Evolutionary conservation across 1,140 invertebrate genomes (phyloP).

Genomic region (Globodera rostochiensis): DNA sequence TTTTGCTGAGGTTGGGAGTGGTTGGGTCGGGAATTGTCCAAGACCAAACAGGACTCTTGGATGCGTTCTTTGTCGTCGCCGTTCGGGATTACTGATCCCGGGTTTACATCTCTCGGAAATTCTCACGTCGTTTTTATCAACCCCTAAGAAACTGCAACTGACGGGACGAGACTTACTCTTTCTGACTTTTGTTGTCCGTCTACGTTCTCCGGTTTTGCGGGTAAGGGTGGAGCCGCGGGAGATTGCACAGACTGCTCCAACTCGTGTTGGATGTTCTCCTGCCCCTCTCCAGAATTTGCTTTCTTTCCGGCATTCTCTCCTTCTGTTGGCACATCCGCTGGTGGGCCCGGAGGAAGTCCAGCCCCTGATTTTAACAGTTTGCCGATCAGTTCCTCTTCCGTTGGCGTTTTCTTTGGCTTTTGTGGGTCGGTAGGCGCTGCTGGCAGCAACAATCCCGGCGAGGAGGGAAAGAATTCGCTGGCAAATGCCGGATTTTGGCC

Average conservation of each 20-base stretch:
- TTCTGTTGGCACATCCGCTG: background rate
- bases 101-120: too few relatives aligned
- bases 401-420: background rate
- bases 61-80: too few relatives aligned
- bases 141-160: too few relatives aligned
- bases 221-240: too few relatives aligned
- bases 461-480: background rate
- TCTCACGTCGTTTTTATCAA: too few relatives aligned
- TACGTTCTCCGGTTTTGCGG: background rate
- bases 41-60: too few relatives aligned
- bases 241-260: too few relatives aligned
- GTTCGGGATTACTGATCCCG: too few relatives aligned
- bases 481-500: background rate
- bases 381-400: background rate
- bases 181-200: background rate
- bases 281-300: background rate
- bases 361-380: conserved; percentile 12
- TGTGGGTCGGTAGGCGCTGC: background rate
- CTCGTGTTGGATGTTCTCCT: too few relatives aligned
- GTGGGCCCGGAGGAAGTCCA: background rate
- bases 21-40: too few relatives aligned
- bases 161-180: background rate
- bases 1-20: too few relatives aligned
- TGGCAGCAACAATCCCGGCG: background rate
- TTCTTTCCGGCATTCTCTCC: background rate